A percentile compares a stretch with the other conserved stretches of the same genome.
phyloP scores from a whole-genome alignment of 2,888 invertebrate genomes.

The Hermaeophaga mercurialis region DNA sequence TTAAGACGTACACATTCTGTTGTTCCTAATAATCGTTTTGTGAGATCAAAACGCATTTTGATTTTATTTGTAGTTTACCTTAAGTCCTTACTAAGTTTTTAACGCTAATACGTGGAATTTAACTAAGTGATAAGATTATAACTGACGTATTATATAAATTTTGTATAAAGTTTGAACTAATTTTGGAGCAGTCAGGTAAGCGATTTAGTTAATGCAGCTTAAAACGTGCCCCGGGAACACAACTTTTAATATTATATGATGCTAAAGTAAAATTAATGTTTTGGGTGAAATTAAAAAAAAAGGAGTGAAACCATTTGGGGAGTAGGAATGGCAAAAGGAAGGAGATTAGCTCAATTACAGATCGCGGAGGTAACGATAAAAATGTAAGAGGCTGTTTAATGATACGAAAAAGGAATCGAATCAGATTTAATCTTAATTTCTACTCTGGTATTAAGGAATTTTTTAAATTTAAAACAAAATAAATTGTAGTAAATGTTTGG shows the following conservation, averaged over 20 bases:
- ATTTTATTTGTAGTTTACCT: too few relatives aligned
- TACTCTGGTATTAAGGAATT: constrained; percentile 15
- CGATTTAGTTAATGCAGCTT: constrained; percentile 5
- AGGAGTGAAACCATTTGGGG: constrained; percentile 28
- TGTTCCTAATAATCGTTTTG: too few relatives aligned
- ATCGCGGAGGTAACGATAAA: constrained; percentile 28
- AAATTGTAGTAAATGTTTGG: too few relatives aligned
- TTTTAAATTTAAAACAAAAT: constrained; percentile 12
- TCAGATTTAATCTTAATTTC: constrained; percentile 28
- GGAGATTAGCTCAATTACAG: constrained; percentile 29
- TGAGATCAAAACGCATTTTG: too few relatives aligned
- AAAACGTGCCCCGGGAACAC: constrained; percentile 10
- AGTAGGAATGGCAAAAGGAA: constrained; percentile 29
- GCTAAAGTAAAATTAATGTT: constrained; percentile 24
- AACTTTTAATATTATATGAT: constrained; percentile 19
- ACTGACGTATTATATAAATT: too few relatives aligned
- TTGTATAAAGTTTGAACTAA: too few relatives aligned
- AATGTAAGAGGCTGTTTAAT: constrained; percentile 32
- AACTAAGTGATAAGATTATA: too few relatives aligned
- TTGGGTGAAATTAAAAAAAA: constrained; percentile 26
- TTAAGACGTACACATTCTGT: too few relatives aligned
- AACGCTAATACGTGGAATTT: too few relatives aligned
- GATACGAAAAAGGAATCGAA: constrained; percentile 31
- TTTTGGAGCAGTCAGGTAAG: not conserved
- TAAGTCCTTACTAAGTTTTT: too few relatives aligned